Evolutionary conservation across 30 jellyfish, hydroid and myxozoan species (phyloP), one percentile per base, ranked within the genome.

Genomic region (Catostylus mosaicus): DNA sequence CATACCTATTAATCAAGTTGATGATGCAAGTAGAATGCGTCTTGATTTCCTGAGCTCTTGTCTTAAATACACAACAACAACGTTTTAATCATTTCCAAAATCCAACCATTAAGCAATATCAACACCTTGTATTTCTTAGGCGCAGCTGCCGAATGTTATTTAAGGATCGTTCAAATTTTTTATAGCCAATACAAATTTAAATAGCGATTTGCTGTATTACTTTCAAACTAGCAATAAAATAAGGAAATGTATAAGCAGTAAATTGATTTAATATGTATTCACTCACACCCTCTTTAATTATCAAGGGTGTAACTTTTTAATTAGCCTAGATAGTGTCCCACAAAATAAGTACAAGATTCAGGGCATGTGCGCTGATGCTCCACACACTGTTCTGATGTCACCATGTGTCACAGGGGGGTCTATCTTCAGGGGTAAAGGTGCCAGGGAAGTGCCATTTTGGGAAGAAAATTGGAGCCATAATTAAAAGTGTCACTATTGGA

Each of bases 91-190:
- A 35, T 3, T n/a, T 59, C 23, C 26, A 59, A 23, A n/a, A 6
- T 1, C 71, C 38, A 59, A 27, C 23, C 23, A 26, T 26, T 16
- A 33, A 34, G 68, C 88, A 76, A 76, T 76, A 57, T 59, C 88
- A 59, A 36, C 76, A 40, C 78, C 43, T 57, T 56, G 68, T 62
- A 31, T 52, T 54, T 32, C 78, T 40, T 24, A 69, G 83, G 31
- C 40, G 16, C 88, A 76, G 88, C 88, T 76, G 88, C 77, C 88
- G 67, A 76, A 34, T 0, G 88, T 29, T 57, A 57, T 76, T 76
- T 76, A 29, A 70, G 78, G 77, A 33, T 76, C 88, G 79, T 76
- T 76, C 45, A 67, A 29, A 59, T 22, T 27, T n/a, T n/a, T 23
- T 22, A 59, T 27, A 23, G 71, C 71, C 71, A 59, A 59, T 59